A percentile compares a stretch with the other conserved stretches of the same genome.
phyloP scores from a whole-genome alignment of 2,113 vertebrate genomes.

The Sorex fumeus region DNA sequence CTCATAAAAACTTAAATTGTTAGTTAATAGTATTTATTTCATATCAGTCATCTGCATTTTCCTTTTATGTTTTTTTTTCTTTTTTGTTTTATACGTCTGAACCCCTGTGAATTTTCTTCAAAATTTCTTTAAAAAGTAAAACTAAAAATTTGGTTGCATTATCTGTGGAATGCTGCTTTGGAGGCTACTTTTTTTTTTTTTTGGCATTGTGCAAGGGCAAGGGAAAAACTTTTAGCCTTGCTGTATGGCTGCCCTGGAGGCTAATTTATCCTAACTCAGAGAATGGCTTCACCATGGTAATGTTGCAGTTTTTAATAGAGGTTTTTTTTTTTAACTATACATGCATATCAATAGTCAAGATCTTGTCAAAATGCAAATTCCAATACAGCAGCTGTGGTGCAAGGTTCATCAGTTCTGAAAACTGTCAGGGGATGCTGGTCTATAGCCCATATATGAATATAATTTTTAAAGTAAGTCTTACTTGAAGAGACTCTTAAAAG shows the following conservation, averaged over 20 bases:
- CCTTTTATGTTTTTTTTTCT: background rate
- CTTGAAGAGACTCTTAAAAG: background rate
- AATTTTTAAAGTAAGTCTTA: background rate
- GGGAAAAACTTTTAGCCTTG: no score
- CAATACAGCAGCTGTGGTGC: background rate
- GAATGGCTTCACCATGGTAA: background rate
- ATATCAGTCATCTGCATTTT: background rate
- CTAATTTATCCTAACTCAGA: no score
- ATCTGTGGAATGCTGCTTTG: background rate
- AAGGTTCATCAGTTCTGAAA: conserved; percentile 30
- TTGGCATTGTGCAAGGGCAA: no score
- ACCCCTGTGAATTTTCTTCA: background rate
- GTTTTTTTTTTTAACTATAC: background rate
- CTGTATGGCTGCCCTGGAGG: background rate
- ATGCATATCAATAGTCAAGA: background rate
- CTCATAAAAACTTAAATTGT: background rate
- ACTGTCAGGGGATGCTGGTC: background rate
- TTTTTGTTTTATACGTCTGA: background rate
- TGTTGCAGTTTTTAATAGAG: background rate
- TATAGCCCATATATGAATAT: background rate
- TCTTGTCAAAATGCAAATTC: background rate
- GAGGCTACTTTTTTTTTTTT: no score
- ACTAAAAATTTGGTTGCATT: background rate
- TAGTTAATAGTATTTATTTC: background rate
- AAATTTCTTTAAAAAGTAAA: background rate